These are phyloP conservation scores for Limenitis arthemis DNA, from an alignment of 2,888 invertebrate species.

Conservation along the genomic window DNA sequence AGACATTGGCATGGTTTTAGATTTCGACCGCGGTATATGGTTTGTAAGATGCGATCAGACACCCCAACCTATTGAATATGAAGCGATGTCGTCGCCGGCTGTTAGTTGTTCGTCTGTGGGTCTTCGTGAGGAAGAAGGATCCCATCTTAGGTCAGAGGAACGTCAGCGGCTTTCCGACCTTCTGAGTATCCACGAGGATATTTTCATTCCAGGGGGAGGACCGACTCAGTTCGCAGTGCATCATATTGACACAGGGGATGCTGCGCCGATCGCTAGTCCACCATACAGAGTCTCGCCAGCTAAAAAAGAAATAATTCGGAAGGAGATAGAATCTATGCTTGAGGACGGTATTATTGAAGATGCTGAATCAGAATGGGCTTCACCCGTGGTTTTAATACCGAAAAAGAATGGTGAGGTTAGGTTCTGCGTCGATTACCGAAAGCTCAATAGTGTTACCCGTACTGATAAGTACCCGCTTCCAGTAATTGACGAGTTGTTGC, in stretches of 20 bases:
- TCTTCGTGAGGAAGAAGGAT: slow-evolving; percentile 12
- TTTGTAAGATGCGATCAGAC: background rate
- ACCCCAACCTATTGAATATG: background rate
- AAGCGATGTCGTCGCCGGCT: background rate
- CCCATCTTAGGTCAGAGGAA: slow-evolving; percentile 1
- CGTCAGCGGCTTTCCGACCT: background rate
- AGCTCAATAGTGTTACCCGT: background rate
- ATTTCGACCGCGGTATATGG: background rate
- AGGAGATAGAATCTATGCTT: slow-evolving; percentile 31
- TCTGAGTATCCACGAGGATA: slow-evolving; percentile 7
- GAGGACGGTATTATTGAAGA: slow-evolving; percentile 33
- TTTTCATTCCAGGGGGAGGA: slow-evolving; percentile 18
- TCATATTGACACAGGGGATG: slow-evolving; percentile 29
- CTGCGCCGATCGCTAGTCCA: slow-evolving; percentile 31
- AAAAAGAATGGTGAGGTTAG: background rate
- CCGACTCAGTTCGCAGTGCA: slow-evolving; percentile 23
- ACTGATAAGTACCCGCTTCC: slow-evolving; percentile 3
- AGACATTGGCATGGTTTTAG: background rate
- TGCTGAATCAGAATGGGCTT: slow-evolving; percentile 24
- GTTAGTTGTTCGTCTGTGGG: background rate
- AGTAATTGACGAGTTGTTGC: background rate
- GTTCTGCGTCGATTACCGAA: slow-evolving; percentile 2
- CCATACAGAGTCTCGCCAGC: slow-evolving; percentile 33
- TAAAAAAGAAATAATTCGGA: slow-evolving; percentile 26
- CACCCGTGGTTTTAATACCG: slow-evolving; percentile 3